A percentile compares a stretch with the other conserved stretches of the same genome.
Evolutionary conservation across 2,888 invertebrate species (phyloP).

Genomic region (Euzophera pinguis): DNA sequence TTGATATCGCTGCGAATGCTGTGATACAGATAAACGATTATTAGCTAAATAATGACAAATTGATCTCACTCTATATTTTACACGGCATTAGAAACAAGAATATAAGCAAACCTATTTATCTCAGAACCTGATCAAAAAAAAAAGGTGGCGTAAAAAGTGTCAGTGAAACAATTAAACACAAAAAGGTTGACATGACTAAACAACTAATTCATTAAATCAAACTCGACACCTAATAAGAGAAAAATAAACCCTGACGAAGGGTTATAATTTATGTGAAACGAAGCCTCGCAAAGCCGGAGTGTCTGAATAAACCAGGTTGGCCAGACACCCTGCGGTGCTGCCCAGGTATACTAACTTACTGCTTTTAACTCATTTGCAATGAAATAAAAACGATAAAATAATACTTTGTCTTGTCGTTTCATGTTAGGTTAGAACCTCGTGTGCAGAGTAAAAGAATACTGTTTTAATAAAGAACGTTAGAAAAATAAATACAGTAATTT

Average conservation of each 20-base stretch:
- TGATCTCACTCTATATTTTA: not conserved
- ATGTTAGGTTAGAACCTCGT: not conserved
- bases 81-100: not conserved
- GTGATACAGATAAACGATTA: slow-evolving; percentile 16
- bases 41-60: slow-evolving; percentile 8
- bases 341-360: slow-evolving; percentile 42
- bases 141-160: not conserved
- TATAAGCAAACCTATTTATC: not conserved
- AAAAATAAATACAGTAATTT: slow-evolving; percentile 15
- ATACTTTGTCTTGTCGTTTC: not conserved
- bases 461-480: not conserved
- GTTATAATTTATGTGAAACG: slow-evolving; percentile 52
- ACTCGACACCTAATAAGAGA: slow-evolving; percentile 36
- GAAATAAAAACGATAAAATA: not conserved
- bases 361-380: slow-evolving; percentile 23
- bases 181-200: slow-evolving; percentile 3
- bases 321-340: slow-evolving; percentile 56
- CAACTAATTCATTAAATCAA: slow-evolving; percentile 16
- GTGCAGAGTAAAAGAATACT: too few species aligned
- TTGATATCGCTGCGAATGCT: slow-evolving; percentile 34
- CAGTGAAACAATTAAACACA: not conserved
- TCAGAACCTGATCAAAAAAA: not conserved
- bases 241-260: slow-evolving; percentile 43
- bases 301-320: slow-evolving; percentile 53
- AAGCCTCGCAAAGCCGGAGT: slow-evolving; percentile 42